Evolutionary conservation across 2,113 vertebrate species (phyloP).

Genomic region (Megaleporinus macrocephalus): DNA sequence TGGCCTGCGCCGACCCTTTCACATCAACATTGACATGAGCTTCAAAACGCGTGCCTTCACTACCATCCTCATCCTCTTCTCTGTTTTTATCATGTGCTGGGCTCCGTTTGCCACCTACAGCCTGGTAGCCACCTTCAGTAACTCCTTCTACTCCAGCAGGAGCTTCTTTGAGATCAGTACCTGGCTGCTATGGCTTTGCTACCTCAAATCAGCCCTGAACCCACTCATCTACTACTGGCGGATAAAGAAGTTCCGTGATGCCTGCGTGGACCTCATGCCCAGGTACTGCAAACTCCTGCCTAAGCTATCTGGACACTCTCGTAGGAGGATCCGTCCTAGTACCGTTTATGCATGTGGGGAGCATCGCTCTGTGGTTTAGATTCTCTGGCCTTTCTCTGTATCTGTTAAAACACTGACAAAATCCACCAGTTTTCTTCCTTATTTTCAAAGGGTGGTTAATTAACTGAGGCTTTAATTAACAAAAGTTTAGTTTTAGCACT

Average conservation of each 20-base stretch:
- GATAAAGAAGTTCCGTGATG: constrained; percentile 98
- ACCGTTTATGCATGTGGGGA: constrained; percentile 95
- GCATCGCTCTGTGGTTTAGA: constrained; percentile 78
- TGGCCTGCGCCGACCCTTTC: constrained; percentile 94
- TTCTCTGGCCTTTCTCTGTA: neutral
- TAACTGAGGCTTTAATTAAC: no score
- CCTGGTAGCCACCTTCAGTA: constrained; percentile 90
- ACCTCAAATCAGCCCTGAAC: constrained; percentile 99
- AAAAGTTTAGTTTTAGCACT: no score
- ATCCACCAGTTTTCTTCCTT: no score
- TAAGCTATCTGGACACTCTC: constrained; percentile 87
- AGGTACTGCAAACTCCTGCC: constrained; percentile 96
- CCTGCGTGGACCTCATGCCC: constrained; percentile 95
- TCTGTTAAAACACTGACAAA: no score
- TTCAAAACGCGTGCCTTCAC: constrained; percentile 99
- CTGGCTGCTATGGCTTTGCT: constrained; percentile 98
- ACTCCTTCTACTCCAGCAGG: constrained; percentile 89
- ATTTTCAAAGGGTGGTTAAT: no score
- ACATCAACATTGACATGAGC: constrained; percentile 97
- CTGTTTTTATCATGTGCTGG: constrained; percentile 94
- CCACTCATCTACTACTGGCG: constrained; percentile 99
- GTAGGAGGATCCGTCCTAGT: constrained; percentile 91
- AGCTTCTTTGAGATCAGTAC: constrained; percentile 96
- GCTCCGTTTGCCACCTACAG: constrained; percentile 94
- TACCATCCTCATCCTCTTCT: constrained; percentile 97